A percentile compares a stretch with the other conserved stretches of the same genome.
phyloP scores from a whole-genome alignment of 2,113 vertebrate genomes.

The Eretmochelys imbricata region DNA sequence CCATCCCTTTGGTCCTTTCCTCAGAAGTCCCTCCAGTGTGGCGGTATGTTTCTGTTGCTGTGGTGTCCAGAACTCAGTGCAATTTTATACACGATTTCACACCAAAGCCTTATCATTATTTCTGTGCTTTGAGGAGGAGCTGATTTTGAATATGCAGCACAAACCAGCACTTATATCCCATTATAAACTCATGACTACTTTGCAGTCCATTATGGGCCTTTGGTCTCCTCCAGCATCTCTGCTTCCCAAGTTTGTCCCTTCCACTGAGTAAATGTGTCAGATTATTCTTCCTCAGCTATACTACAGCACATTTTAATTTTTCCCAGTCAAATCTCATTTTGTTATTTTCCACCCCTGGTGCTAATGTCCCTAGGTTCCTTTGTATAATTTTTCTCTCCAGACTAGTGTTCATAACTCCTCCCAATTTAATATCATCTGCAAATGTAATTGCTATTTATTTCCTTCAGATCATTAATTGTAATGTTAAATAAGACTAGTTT shows the following conservation, averaged over 20 bases:
- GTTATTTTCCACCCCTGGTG: conserved; percentile 24
- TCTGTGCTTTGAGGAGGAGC: not conserved
- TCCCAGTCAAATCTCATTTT: conserved; percentile 22
- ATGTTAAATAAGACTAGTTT: conserved; percentile 43
- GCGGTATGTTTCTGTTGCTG: not conserved
- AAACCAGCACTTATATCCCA: not conserved
- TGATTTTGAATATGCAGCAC: not conserved
- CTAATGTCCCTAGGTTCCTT: conserved; percentile 23
- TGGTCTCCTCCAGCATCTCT: not conserved
- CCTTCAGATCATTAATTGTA: conserved; percentile 60
- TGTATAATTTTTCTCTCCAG: not conserved
- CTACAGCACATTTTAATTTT: conserved; percentile 28
- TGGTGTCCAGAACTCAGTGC: not conserved
- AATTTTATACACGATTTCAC: not conserved
- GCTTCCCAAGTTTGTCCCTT: not conserved
- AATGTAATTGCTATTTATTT: conserved; percentile 60
- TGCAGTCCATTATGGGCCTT: not conserved
- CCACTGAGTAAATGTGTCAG: not conserved
- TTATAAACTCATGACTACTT: not conserved
- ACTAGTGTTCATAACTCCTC: conserved; percentile 54
- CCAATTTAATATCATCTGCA: conserved; percentile 27
- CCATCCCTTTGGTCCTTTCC: not conserved
- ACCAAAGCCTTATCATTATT: not conserved
- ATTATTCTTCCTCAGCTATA: not conserved
- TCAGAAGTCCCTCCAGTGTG: not conserved